Percentiles rank a stretch among this genome's conserved stretches.
These are phyloP conservation scores for Bruchidius siliquastri DNA, from an alignment of 2,888 invertebrate genomes.

Conservation along the genomic window DNA sequence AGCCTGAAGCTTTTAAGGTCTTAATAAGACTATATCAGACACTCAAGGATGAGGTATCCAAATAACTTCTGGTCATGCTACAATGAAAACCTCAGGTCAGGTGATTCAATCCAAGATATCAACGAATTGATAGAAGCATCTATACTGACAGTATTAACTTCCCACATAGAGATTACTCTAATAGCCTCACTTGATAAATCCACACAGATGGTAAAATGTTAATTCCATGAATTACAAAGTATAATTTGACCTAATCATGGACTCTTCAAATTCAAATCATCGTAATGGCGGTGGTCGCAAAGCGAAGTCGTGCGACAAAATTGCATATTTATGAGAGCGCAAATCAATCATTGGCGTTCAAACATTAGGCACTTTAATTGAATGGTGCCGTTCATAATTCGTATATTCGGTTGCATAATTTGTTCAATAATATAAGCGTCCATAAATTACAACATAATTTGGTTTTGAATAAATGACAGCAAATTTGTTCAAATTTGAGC, in stretches of 20 bases:
- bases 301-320: neutral
- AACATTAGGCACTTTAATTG: neutral
- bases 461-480: no score
- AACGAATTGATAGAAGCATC: no score
- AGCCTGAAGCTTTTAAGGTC: no score
- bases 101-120: no score
- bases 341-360: neutral
- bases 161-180: neutral
- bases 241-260: neutral
- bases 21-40: no score
- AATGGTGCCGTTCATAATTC: neutral
- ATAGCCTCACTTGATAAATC: neutral
- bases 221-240: neutral
- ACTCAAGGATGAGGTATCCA: no score
- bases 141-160: no score
- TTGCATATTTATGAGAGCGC: neutral
- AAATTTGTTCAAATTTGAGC: no score
- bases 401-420: neutral
- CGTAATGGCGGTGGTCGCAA: neutral
- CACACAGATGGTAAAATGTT: neutral
- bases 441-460: no score
- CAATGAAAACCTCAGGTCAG: no score
- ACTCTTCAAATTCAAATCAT: neutral
- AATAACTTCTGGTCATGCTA: no score
- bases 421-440: no score